Evolutionary conservation across 2,797 vertebrate species (phyloP).

Genomic region (Falco concolor): DNA sequence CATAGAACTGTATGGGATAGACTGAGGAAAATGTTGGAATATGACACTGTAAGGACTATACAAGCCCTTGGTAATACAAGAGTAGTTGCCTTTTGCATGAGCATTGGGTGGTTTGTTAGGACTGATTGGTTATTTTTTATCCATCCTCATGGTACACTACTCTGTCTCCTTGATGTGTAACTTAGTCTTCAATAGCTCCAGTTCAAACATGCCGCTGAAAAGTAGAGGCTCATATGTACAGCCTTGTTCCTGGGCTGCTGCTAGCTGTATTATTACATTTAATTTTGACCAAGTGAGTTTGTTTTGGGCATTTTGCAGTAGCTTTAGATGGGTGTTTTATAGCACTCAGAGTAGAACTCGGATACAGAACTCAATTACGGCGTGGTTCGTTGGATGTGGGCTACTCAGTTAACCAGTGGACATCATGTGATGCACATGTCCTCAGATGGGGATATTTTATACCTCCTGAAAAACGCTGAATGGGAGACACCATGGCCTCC

Average conservation of each 20-base stretch:
- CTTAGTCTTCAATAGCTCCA: not conserved
- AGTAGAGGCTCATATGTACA: not conserved
- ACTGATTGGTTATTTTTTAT: not conserved
- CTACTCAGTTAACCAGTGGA: not conserved
- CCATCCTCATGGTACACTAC: not conserved
- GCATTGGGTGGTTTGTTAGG: not conserved
- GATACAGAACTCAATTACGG: rapidly evolving
- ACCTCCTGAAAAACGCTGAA: not conserved
- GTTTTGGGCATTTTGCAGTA: not conserved
- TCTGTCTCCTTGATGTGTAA: not conserved
- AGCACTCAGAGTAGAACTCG: not conserved
- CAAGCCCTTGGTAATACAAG: not conserved
- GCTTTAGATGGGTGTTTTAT: not conserved
- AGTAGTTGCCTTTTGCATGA: not conserved
- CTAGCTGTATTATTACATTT: rapidly evolving
- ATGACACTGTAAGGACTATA: not conserved
- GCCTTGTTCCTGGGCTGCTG: not conserved
- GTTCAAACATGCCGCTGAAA: not conserved
- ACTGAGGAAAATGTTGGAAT: not conserved
- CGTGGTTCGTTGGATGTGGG: not conserved
- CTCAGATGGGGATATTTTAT: not conserved
- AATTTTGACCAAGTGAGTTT: not conserved
- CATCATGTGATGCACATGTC: not conserved
- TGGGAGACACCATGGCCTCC: not conserved
- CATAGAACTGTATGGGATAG: not conserved